phyloP scores from a whole-genome alignment of 2,797 vertebrate genomes.

The Lateolabrax maculatus region DNA sequence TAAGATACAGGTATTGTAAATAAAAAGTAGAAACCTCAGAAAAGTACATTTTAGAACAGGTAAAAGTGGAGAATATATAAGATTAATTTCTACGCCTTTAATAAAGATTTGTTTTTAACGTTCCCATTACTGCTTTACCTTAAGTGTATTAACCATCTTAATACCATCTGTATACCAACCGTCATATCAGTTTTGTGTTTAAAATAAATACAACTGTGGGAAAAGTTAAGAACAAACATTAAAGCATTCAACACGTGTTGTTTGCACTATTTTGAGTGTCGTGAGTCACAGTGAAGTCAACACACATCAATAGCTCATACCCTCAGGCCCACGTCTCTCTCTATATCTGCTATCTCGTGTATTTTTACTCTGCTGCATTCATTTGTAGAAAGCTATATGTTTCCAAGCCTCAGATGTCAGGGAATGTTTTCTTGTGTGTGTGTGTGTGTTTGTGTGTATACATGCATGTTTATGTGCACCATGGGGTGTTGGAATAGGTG shows the following conservation, averaged over 20 bases:
- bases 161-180: neutral
- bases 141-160: neutral
- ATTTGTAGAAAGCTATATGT: neutral
- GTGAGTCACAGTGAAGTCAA: neutral
- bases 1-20: neutral
- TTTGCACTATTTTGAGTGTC: conserved; percentile 8
- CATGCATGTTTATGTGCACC: conserved; percentile 10
- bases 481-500: conserved; percentile 53
- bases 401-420: conserved; percentile 12
- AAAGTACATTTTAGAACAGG: neutral
- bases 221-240: neutral
- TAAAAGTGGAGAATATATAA: neutral
- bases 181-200: neutral
- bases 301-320: neutral
- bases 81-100: neutral
- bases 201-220: neutral
- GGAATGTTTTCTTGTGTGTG: conserved; percentile 12
- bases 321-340: neutral
- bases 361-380: neutral
- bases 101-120: no score
- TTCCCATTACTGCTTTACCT: neutral
- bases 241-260: no score
- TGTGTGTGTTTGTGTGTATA: conserved; percentile 15
- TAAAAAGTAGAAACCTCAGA: neutral
- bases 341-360: neutral